Evolutionary conservation across 2,888 invertebrate genomes (phyloP), one percentile per base, ranked within the genome.

Genomic region (Zygogramma bicolorata): DNA sequence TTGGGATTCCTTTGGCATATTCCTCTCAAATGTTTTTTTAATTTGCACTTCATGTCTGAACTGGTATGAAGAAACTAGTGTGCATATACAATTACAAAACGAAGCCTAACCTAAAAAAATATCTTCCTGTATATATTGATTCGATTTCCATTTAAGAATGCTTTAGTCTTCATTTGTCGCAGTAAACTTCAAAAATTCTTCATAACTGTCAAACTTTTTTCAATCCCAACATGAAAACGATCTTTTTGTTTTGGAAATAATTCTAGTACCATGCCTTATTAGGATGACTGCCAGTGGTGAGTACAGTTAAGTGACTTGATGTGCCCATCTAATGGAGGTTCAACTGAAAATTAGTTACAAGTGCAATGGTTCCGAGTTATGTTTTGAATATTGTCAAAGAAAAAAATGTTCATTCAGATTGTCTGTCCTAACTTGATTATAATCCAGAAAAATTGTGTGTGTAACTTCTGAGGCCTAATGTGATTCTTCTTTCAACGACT

Each of bases 161-260:
- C 20, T 7, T 7, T 20, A 46, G 13, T 57, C 13, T 67, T 71
- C 71, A 67, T 63, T 71, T 71, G 71, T 71, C 63, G 53, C 59
- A 29, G 10, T 40, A 68, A 68, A 63, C 63, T 63, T 71, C 71
- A 71, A 71, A 71, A 68, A 62, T 67, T 62, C 18, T 59, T 25
- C 53, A 31, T 60, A 68, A 68, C 46, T 71, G 71, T 71, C 71
- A 71, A 68, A 58, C 59, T 29, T 63, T 61, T 65, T 67, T 63
- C 46, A 67, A 27, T n/a, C 22, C 40, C 38, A 59, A 49, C 15
- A 15, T 61, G 38, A 20, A 46, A 46, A 61, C 40, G 59, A 42
- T 65, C 31, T 57, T 38, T 71, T 68, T 71, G 67, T 63, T 53
- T 65, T 49, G 34, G 22, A 58, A 68, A 65, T 70, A 62, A 42